Conservation (phyloP, 2,797 vertebrate genomes). For the Acipenser transmontanus region DNA sequence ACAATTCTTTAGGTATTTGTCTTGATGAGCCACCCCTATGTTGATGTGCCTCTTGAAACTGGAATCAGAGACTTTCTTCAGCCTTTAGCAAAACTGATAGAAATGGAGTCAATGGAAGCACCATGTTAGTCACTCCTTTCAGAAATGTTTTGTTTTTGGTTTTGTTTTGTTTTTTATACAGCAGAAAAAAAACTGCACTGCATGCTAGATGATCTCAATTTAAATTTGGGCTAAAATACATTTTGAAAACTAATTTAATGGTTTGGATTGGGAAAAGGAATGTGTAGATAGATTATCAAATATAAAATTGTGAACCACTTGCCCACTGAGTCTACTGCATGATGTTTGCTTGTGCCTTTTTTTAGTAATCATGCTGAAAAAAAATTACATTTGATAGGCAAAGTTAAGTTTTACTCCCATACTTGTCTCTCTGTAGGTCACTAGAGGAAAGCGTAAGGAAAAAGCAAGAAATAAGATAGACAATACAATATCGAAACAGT, state of each 20-base stretch:
- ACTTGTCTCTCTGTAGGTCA: conserved; percentile 99
- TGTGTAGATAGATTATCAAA: conserved; percentile 13
- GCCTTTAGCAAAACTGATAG: conserved; percentile 5
- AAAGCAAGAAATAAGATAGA: conserved; percentile 83
- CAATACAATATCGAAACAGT: conserved; percentile 62
- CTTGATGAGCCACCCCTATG: neutral
- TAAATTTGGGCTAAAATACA: neutral
- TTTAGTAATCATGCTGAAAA: conserved; percentile 95
- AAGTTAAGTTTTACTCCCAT: conserved; percentile 99
- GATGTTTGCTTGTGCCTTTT: conserved; percentile 45
- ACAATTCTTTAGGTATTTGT: neutral
- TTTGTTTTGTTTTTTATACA: conserved; percentile 2
- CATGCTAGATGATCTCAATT: neutral
- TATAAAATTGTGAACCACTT: conserved; percentile 83
- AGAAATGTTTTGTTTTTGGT: neutral
- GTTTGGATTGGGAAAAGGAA: conserved; percentile 23
- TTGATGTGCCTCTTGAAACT: conserved; percentile 1
- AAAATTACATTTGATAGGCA: conserved; percentile 99
- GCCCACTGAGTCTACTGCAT: conserved; percentile 91
- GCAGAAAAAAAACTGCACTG: conserved; percentile 6
- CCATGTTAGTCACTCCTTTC: neutral
- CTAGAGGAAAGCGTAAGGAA: conserved; percentile 94
- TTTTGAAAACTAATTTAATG: conserved; percentile 10
- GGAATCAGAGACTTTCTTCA: conserved; percentile 11
- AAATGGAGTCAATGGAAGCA: conserved; percentile 5